A percentile compares a stretch with the other conserved stretches of the same genome.
phyloP scores from a whole-genome alignment of 2,113 vertebrate genomes.

The Eurypyga helias region DNA sequence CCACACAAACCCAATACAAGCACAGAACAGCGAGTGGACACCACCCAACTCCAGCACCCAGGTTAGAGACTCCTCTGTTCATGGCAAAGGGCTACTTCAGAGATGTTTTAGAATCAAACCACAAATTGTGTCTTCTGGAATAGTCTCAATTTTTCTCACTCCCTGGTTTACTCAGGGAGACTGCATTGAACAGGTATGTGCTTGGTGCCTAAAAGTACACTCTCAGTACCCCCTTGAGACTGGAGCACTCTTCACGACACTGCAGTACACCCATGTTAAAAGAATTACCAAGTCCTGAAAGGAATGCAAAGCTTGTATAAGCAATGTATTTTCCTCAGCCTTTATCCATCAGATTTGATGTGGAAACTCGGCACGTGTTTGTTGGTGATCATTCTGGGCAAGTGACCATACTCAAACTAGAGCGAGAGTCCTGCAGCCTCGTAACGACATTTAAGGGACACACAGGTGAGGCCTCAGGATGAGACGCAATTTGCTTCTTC shows the following conservation, averaged over 20 bases:
- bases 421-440: slow-evolving; percentile 92
- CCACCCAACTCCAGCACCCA: neutral
- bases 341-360: slow-evolving; percentile 87
- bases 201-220: neutral
- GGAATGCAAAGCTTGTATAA: neutral
- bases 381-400: slow-evolving; percentile 97
- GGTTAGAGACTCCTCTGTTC: neutral
- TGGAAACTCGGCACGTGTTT: slow-evolving; percentile 95
- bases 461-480: slow-evolving; percentile 82
- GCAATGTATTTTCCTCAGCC: slow-evolving; percentile 69
- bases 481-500: neutral
- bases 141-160: neutral
- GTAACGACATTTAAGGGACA: slow-evolving; percentile 98
- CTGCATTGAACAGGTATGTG: neutral
- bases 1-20: neutral
- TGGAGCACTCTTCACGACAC: neutral
- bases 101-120: neutral
- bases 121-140: neutral
- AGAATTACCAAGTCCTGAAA: neutral
- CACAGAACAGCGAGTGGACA: neutral
- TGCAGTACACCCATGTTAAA: neutral
- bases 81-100: neutral
- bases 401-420: slow-evolving; percentile 97
- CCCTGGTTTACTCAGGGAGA: neutral
- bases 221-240: neutral